Percentiles rank a stretch among this genome's conserved stretches.
Evolutionary conservation across 2,888 invertebrate genomes (phyloP).

Genomic region (Sericinus montela): DNA sequence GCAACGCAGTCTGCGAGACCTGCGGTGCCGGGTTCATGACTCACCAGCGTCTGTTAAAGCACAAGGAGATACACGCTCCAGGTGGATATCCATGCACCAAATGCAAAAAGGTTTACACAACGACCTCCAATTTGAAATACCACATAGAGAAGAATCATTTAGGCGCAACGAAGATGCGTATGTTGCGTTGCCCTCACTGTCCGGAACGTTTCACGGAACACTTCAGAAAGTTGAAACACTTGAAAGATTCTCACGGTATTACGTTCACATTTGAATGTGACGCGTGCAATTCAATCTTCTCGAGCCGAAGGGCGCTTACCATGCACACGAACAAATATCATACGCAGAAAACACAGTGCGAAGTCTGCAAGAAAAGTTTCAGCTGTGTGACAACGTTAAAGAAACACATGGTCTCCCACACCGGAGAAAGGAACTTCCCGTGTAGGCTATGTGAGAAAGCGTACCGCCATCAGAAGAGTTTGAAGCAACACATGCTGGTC

Average conservation of each 20-base stretch:
- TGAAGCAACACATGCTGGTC: constrained; percentile 59
- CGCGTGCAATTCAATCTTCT: constrained; percentile 47
- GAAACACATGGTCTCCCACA: constrained; percentile 53
- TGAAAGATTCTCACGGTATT: constrained; percentile 53
- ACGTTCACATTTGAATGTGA: constrained; percentile 56
- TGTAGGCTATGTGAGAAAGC: constrained; percentile 70
- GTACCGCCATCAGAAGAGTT: constrained; percentile 67
- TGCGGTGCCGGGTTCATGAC: constrained; percentile 62
- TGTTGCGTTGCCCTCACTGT: constrained; percentile 54
- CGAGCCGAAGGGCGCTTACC: constrained; percentile 47
- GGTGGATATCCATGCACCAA: constrained; percentile 57
- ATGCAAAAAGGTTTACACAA: constrained; percentile 69
- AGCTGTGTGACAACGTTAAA: constrained; percentile 53
- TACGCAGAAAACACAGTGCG: constrained; percentile 62
- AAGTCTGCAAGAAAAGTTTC: constrained; percentile 68
- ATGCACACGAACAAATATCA: constrained; percentile 60
- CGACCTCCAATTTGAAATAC: constrained; percentile 55
- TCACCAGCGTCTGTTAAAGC: constrained; percentile 51
- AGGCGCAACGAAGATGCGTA: constrained; percentile 45
- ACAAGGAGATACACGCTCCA: constrained; percentile 54
- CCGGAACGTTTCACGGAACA: constrained; percentile 55
- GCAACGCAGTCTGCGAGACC: constrained; percentile 57
- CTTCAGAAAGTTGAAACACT: constrained; percentile 55
- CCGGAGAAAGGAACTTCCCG: constrained; percentile 46
- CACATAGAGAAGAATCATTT: constrained; percentile 55